phyloP scores from a whole-genome alignment of 1,140 invertebrate genomes.

The Globodera rostochiensis region DNA sequence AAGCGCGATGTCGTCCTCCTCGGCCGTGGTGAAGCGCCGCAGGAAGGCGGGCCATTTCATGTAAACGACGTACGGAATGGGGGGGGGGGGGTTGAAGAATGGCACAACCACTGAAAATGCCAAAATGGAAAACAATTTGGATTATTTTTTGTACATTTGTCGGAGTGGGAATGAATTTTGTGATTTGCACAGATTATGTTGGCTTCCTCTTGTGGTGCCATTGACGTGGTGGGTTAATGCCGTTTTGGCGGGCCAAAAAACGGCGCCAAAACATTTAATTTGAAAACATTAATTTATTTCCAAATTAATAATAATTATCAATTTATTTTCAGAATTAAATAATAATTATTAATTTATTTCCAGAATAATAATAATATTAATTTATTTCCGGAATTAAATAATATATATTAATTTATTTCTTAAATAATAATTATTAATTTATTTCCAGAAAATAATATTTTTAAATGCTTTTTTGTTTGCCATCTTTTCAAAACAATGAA shows the following conservation, averaged over 20 bases:
- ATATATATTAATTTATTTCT: too few species aligned
- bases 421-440: too few species aligned
- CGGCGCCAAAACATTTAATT: too few species aligned
- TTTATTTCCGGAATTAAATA: background rate
- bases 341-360: too few species aligned
- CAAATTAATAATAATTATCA: background rate
- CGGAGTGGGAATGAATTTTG: too few species aligned
- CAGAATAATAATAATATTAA: too few species aligned
- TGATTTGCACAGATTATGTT: conserved; percentile 9
- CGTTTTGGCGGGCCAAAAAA: background rate
- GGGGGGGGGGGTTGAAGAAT: too few species aligned
- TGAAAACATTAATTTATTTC: background rate
- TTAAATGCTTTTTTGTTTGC: too few species aligned
- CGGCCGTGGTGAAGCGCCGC: conserved; percentile 45
- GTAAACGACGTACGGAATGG: conserved; percentile 46
- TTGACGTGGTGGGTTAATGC: conserved; percentile 13
- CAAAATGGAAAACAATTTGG: background rate
- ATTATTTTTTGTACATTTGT: too few species aligned
- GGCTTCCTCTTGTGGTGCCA: conserved; percentile 17
- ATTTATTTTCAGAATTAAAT: background rate
- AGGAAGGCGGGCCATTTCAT: conserved; percentile 51
- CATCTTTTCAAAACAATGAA: background rate
- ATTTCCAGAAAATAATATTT: too few species aligned
- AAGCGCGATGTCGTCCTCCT: conserved; percentile 45
- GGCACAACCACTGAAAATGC: background rate